These are phyloP conservation scores for Dendrocincla tyrannina DNA, from an alignment of 2,797 vertebrate genomes.

Conservation along the genomic window DNA sequence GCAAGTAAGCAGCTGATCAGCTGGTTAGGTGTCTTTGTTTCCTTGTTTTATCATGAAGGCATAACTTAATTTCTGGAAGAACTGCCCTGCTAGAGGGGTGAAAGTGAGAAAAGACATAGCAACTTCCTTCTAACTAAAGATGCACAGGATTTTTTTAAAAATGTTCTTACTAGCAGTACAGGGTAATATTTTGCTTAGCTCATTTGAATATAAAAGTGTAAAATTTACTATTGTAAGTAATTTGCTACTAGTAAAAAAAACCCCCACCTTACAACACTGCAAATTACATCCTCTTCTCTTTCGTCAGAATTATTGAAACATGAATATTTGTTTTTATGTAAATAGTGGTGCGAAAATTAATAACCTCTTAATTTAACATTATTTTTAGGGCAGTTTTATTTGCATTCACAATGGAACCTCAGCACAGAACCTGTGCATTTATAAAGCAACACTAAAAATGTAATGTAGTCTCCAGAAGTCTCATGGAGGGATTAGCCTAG, in stretches of 20 bases:
- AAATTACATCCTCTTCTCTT: not conserved
- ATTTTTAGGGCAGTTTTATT: not conserved
- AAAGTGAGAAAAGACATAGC: not conserved
- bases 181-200: not conserved
- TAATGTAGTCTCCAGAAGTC: not conserved
- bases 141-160: not conserved
- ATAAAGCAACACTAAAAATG: not conserved
- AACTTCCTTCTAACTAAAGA: not conserved
- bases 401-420: not conserved
- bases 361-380: not conserved
- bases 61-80: not conserved
- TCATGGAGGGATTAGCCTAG: not conserved
- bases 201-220: not conserved
- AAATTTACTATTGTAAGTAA: not conserved
- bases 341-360: not conserved
- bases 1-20: not conserved
- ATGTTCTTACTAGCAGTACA: not conserved
- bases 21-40: not conserved
- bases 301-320: not conserved
- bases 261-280: fast-evolving
- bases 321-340: not conserved
- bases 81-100: not conserved
- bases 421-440: not conserved
- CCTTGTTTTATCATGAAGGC: not conserved
- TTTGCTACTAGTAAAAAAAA: not conserved